phyloP scores from a whole-genome alignment of 1,140 invertebrate genomes.

The Ruditapes philippinarum region DNA sequence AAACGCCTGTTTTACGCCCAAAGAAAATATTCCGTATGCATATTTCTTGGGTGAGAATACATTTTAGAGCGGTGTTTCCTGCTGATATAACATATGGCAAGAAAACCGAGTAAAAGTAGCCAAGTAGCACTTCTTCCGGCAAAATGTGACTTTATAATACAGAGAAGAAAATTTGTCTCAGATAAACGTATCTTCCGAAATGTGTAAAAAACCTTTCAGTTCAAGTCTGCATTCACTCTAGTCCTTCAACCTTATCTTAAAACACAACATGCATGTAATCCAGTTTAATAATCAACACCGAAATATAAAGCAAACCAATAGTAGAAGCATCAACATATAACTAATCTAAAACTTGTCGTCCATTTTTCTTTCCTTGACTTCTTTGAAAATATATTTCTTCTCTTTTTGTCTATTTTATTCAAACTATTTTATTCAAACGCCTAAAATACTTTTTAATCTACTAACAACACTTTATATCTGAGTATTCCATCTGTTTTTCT shows the following conservation, averaged over 20 bases:
- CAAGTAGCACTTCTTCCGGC: too few species aligned
- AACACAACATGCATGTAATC: background rate
- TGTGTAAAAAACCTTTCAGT: background rate
- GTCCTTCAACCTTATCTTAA: background rate
- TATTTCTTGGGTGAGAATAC: too few species aligned
- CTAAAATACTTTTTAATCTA: background rate
- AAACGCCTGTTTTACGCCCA: too few species aligned
- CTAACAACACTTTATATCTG: background rate
- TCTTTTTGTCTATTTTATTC: too few species aligned
- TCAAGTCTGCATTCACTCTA: background rate
- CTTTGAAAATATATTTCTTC: too few species aligned
- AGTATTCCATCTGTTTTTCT: background rate
- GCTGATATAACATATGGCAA: too few species aligned
- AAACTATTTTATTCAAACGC: background rate
- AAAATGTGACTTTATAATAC: too few species aligned
- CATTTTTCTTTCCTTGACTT: background rate
- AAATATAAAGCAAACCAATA: slow-evolving; percentile 29
- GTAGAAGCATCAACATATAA: background rate
- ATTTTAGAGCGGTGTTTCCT: too few species aligned
- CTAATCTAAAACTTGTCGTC: background rate
- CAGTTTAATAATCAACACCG: background rate
- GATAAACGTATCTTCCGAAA: too few species aligned
- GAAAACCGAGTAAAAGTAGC: too few species aligned
- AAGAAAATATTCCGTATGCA: too few species aligned
- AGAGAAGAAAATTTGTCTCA: too few species aligned